A percentile compares a stretch with the other conserved stretches of the same genome.
Conservation (phyloP, 2,113 vertebrate species). For the Trematomus loennbergii region DNA sequence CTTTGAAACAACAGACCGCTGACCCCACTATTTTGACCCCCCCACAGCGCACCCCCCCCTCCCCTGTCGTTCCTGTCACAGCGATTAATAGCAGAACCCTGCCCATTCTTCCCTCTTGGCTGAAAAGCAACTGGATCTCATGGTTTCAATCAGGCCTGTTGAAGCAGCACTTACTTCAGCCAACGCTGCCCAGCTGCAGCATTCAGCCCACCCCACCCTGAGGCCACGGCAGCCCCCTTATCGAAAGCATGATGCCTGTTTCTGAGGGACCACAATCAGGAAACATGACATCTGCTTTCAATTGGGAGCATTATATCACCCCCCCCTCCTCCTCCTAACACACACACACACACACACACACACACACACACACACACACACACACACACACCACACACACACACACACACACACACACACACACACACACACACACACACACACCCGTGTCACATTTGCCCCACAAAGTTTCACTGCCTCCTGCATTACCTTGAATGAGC, state of each 20-base stretch:
- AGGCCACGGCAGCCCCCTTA: slow-evolving; percentile 53
- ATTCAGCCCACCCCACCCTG: slow-evolving; percentile 49
- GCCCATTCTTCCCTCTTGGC: slow-evolving; percentile 61
- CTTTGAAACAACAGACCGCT: slow-evolving; percentile 77
- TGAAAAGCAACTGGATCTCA: slow-evolving; percentile 61
- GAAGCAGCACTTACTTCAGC: slow-evolving; percentile 42
- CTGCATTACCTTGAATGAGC: slow-evolving; percentile 57
- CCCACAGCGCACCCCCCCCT: neutral
- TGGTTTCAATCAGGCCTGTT: slow-evolving; percentile 67
- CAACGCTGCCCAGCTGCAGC: slow-evolving; percentile 52
- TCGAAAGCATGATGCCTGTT: slow-evolving; percentile 49
- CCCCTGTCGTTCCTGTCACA: slow-evolving; percentile 60
- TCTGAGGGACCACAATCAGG: slow-evolving; percentile 67
- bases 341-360: slow-evolving; percentile 9
- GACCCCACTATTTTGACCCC: slow-evolving; percentile 68
- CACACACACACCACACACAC: slow-evolving; percentile 5
- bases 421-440: slow-evolving; percentile 8
- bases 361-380: slow-evolving; percentile 4
- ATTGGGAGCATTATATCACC: slow-evolving; percentile 64
- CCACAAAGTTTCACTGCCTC: slow-evolving; percentile 47
- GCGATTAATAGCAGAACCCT: slow-evolving; percentile 67
- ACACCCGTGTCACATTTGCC: neutral
- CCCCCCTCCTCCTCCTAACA: slow-evolving; percentile 7
- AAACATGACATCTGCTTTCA: slow-evolving; percentile 81
- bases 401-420: slow-evolving; percentile 14